Conservation (phyloP, 2,888 invertebrate genomes). For the Arge pagana region DNA sequence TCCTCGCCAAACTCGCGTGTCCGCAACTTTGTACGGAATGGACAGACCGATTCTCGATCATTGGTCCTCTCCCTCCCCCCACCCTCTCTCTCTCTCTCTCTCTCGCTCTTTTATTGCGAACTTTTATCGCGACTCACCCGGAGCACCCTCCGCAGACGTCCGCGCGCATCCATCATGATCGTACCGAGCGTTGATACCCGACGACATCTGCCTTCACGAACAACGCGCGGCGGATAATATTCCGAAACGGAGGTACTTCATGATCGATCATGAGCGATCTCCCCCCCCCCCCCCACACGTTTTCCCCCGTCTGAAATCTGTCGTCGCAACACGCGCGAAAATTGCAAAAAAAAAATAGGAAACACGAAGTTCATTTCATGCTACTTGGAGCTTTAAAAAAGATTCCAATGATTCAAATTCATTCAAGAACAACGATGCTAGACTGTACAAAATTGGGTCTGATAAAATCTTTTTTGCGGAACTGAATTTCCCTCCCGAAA, state of each 20-base stretch:
- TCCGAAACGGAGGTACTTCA: conserved; percentile 8
- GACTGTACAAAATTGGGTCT: too few relatives aligned
- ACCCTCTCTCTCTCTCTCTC: background rate
- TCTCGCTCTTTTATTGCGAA: background rate
- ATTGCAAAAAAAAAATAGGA: too few relatives aligned
- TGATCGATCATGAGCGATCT: conserved; percentile 18
- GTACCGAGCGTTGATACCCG: conserved; percentile 12
- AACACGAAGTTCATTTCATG: too few relatives aligned
- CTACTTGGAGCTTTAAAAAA: too few relatives aligned
- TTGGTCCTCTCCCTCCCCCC: background rate
- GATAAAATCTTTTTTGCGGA: too few relatives aligned
- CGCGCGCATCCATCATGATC: conserved; percentile 14
- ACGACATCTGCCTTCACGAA: background rate
- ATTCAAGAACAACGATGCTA: too few relatives aligned
- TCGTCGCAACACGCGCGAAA: too few relatives aligned
- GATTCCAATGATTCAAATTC: too few relatives aligned
- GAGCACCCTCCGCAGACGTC: background rate
- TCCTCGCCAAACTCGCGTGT: background rate
- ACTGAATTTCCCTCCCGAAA: too few relatives aligned
- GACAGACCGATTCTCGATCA: background rate
- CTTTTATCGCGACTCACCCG: background rate
- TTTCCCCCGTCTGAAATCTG: too few relatives aligned
- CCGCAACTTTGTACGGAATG: background rate
- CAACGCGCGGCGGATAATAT: conserved; percentile 13
- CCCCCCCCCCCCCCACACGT: conserved; percentile 8